Conservation (phyloP, 2,797 vertebrate genomes). For the Spea hammondii region DNA sequence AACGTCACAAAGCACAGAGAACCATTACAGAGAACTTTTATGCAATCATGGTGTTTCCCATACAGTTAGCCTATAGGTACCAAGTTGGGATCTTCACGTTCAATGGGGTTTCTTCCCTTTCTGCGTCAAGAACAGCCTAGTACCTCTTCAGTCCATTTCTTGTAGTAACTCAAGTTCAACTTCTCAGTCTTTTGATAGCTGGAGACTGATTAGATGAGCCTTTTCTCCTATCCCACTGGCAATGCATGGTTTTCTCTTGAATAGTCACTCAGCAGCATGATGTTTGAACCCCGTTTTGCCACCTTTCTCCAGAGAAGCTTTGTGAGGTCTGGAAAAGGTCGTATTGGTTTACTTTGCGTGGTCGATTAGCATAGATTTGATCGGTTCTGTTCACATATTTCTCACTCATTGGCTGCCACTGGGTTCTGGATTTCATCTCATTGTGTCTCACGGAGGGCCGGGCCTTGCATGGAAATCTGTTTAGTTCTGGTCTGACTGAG, state of each 20-base stretch:
- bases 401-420: neutral
- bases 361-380: slow-evolving; percentile 4
- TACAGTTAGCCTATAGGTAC: too few relatives aligned
- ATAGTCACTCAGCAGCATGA: neutral
- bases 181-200: neutral
- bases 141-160: neutral
- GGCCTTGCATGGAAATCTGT: neutral
- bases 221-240: slow-evolving; percentile 7
- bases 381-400: slow-evolving; percentile 12
- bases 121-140: neutral
- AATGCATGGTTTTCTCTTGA: neutral
- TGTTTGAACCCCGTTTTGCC: neutral
- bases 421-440: neutral
- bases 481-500: neutral
- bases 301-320: neutral
- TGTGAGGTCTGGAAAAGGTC: slow-evolving; percentile 9
- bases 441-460: slow-evolving; percentile 11
- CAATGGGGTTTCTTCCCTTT: neutral
- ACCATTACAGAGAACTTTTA: too few relatives aligned
- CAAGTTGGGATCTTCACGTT: too few relatives aligned
- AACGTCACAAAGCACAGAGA: too few relatives aligned
- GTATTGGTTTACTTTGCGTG: neutral
- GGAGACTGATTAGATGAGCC: neutral
- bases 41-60: too few relatives aligned
- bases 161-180: neutral